Conservation (phyloP, 2,113 vertebrate genomes). For the Vulpes lagopus region DNA sequence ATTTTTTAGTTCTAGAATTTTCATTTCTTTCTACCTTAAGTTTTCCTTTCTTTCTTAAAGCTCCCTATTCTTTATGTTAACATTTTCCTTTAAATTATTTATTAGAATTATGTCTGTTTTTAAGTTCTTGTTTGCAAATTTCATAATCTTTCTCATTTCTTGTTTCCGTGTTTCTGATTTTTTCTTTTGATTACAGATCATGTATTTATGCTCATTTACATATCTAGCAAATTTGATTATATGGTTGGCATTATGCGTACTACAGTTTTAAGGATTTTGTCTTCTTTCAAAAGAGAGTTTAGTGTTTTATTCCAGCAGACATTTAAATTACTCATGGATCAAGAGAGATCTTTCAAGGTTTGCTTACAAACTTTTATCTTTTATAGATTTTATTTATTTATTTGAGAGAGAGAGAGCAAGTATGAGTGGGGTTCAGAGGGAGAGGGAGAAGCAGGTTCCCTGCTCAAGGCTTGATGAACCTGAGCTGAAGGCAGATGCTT, state of each 20-base stretch:
- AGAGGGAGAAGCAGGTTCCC: too few species aligned
- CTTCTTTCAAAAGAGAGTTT: background rate
- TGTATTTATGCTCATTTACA: background rate
- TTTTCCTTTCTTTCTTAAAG: background rate
- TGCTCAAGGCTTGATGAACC: too few species aligned
- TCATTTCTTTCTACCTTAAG: background rate
- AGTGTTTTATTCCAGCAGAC: background rate
- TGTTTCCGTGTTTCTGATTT: background rate
- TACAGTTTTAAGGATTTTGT: background rate
- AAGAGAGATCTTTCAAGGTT: background rate
- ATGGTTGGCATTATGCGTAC: background rate
- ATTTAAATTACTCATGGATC: background rate
- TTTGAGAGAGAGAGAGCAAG: too few species aligned
- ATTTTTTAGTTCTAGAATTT: background rate
- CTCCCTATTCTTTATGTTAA: background rate
- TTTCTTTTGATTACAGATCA: background rate
- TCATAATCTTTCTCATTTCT: background rate
- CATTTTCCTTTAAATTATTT: slow-evolving; percentile 7
- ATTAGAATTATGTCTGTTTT: slow-evolving; percentile 29
- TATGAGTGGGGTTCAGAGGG: too few species aligned
- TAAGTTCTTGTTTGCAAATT: background rate
- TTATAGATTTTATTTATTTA: too few species aligned
- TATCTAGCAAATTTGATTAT: background rate
- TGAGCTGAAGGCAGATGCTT: too few species aligned
- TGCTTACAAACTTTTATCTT: background rate